Percentiles rank a stretch among this genome's conserved stretches.
phyloP scores from a whole-genome alignment of 2,113 vertebrate genomes.

The Girardinichthys multiradiatus region DNA sequence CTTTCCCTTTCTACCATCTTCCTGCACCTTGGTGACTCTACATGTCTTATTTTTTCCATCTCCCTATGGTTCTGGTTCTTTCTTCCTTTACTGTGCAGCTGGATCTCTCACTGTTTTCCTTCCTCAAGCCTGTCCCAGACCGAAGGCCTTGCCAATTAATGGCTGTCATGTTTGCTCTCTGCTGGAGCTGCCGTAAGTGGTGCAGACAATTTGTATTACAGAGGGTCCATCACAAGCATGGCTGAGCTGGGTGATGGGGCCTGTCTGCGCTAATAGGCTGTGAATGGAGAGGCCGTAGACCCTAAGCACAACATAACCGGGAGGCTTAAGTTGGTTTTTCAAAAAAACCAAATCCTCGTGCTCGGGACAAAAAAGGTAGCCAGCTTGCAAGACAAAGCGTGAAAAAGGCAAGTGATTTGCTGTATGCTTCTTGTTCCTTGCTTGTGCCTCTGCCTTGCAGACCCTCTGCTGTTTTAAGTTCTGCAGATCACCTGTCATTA shows the following conservation, averaged over 20 bases:
- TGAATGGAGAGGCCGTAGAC: conserved; percentile 53
- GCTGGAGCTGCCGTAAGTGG: conserved; percentile 65
- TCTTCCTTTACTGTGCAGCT: neutral
- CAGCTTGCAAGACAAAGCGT: neutral
- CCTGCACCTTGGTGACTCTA: conserved; percentile 5
- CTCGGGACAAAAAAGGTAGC: neutral
- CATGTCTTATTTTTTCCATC: neutral
- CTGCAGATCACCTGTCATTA: conserved; percentile 63
- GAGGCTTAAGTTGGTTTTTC: conserved; percentile 37
- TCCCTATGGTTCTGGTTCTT: neutral
- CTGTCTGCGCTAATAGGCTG: conserved; percentile 68
- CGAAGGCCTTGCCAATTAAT: conserved; percentile 69
- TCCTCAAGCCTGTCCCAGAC: conserved; percentile 36
- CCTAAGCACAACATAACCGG: conserved; percentile 31
- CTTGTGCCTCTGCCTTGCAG: neutral
- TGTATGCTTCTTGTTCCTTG: neutral
- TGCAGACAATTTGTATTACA: conserved; percentile 82
- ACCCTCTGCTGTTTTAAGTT: conserved; percentile 16
- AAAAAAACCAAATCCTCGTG: conserved; percentile 18
- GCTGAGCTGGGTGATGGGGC: conserved; percentile 70
- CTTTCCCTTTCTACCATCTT: neutral
- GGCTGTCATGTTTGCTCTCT: conserved; percentile 75
- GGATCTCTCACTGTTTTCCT: neutral
- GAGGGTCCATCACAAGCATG: conserved; percentile 77
- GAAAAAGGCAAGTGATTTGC: neutral